Evolutionary conservation across 2,113 vertebrate species (phyloP).

Genomic region (Oreochromis niloticus): DNA sequence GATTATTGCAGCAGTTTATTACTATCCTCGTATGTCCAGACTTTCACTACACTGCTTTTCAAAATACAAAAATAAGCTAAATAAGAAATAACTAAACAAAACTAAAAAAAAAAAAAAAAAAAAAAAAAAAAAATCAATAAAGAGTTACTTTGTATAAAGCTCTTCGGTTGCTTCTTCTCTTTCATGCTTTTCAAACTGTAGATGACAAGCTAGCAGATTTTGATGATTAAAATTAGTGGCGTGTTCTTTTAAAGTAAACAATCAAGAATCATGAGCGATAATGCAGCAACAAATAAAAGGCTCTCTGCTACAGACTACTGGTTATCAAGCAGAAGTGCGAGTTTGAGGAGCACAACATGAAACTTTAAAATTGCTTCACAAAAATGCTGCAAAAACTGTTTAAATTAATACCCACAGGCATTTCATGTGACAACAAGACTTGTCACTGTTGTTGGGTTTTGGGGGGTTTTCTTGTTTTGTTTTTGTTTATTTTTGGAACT

Average conservation of each 20-base stretch:
- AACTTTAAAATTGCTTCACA: fast-evolving
- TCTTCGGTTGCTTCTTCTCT: background rate
- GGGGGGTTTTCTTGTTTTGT: fast-evolving
- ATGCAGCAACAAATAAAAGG: background rate
- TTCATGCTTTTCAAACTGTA: background rate
- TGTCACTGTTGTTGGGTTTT: background rate
- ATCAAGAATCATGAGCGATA: background rate
- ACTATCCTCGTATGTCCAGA: background rate
- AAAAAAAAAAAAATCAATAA: background rate
- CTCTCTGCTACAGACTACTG: background rate
- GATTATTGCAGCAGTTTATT: background rate
- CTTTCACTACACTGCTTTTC: background rate
- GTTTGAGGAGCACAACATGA: background rate
- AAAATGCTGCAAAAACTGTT: fast-evolving
- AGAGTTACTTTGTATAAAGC: background rate
- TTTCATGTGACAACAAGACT: background rate
- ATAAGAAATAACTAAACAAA: background rate
- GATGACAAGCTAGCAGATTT: background rate
- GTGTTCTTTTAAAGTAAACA: background rate
- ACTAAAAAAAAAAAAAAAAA: too few species aligned
- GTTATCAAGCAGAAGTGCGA: background rate
- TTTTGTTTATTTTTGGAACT: background rate
- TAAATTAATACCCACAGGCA: fast-evolving
- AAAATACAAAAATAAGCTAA: background rate
- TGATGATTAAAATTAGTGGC: background rate